Conservation (phyloP, 2,113 vertebrate species). For the Lepus timidus region DNA sequence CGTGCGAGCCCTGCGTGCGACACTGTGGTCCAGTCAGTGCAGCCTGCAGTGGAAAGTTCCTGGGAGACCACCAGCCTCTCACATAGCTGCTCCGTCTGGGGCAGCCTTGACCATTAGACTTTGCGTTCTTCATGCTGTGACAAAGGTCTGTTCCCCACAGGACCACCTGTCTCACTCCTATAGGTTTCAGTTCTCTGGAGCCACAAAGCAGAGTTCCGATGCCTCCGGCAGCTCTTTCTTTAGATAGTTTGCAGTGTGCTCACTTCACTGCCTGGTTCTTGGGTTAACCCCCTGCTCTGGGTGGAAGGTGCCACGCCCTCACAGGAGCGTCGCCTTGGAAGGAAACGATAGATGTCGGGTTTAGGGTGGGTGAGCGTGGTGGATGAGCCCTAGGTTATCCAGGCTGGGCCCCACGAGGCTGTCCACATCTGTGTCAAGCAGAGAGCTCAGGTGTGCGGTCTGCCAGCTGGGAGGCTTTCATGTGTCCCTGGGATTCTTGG, state of each 20-base stretch:
- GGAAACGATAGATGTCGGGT: background rate
- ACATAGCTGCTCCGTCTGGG: background rate
- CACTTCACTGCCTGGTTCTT: background rate
- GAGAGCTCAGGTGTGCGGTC: background rate
- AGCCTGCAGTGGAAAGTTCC: background rate
- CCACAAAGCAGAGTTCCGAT: background rate
- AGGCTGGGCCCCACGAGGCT: background rate
- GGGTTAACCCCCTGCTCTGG: background rate
- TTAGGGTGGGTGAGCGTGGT: no score
- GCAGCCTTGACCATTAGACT: background rate
- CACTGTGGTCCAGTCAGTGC: background rate
- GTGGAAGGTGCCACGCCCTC: background rate
- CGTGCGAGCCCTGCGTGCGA: background rate
- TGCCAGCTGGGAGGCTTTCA: background rate
- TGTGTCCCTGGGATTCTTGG: no score
- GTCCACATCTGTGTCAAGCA: background rate
- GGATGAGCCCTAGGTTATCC: background rate
- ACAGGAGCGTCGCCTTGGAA: no score
- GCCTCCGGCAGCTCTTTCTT: background rate
- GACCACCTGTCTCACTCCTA: no score
- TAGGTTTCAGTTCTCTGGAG: background rate
- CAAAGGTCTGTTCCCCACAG: background rate
- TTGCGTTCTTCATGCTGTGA: no score
- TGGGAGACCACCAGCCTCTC: background rate
- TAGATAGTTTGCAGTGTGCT: background rate